Evolutionary conservation across 2,113 vertebrate genomes (phyloP).

Genomic region (Channa argus): DNA sequence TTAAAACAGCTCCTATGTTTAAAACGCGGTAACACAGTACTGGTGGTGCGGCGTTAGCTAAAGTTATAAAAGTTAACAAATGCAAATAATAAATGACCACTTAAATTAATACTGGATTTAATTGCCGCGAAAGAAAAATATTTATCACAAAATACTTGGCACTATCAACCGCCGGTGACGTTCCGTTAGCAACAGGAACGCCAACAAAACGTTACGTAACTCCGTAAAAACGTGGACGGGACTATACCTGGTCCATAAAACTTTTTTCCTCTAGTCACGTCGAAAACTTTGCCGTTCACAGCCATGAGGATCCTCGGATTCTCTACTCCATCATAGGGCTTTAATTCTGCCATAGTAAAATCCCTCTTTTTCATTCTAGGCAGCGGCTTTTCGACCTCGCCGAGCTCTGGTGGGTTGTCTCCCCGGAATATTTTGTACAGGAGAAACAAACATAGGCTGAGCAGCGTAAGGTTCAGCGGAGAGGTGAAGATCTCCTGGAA

Average conservation of each 20-base stretch:
- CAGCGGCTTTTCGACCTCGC: conserved; percentile 79
- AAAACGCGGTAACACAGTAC: conserved; percentile 19
- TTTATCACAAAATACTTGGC: neutral
- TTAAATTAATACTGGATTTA: neutral
- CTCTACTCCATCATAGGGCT: conserved; percentile 86
- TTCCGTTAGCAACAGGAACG: neutral
- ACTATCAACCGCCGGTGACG: neutral
- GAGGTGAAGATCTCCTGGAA: conserved; percentile 92
- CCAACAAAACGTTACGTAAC: neutral
- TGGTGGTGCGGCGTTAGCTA: conserved; percentile 52
- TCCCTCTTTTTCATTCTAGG: conserved; percentile 91
- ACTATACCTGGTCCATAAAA: conserved; percentile 94
- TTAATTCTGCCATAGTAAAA: conserved; percentile 89
- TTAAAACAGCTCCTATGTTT: conserved; percentile 37
- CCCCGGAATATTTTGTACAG: conserved; percentile 93
- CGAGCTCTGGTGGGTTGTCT: conserved; percentile 81
- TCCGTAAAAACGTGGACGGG: neutral
- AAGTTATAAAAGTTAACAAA: conserved; percentile 8
- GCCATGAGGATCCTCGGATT: conserved; percentile 94
- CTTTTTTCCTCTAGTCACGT: conserved; percentile 92
- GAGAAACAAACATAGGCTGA: conserved; percentile 92
- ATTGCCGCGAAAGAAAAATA: too few relatives aligned
- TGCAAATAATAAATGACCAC: neutral
- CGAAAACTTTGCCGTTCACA: conserved; percentile 94
- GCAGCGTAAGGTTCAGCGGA: conserved; percentile 91